Percentiles rank a stretch among this genome's conserved stretches.
Conservation (phyloP, 2,888 invertebrate species). For the Sinhomidia bicolor region DNA sequence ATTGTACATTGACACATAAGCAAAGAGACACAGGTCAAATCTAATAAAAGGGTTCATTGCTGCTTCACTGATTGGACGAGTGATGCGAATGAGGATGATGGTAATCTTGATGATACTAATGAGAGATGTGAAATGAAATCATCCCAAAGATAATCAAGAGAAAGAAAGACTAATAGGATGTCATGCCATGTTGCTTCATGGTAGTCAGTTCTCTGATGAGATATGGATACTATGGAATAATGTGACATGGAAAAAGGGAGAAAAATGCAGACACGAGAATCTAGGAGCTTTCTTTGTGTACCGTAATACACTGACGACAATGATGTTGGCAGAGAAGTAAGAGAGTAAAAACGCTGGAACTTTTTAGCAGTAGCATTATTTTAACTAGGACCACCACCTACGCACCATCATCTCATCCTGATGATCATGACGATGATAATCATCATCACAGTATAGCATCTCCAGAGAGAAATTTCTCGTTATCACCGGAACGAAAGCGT, state of each 20-base stretch:
- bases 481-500: constrained; percentile 33
- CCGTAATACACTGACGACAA: too few species aligned
- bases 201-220: not conserved
- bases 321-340: not conserved
- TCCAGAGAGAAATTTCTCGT: constrained; percentile 54
- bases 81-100: not conserved
- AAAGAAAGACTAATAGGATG: not conserved
- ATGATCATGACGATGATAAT: constrained; percentile 4
- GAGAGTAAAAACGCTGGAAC: constrained; percentile 33
- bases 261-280: too few species aligned
- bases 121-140: constrained; percentile 27
- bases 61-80: not conserved
- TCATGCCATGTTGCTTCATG: not conserved
- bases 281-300: too few species aligned
- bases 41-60: constrained; percentile 30
- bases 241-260: constrained; percentile 15
- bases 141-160: constrained; percentile 30
- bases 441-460: constrained; percentile 30
- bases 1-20: not conserved
- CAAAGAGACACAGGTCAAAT: constrained; percentile 16
- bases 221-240: not conserved
- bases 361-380: constrained; percentile 11
- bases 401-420: constrained; percentile 31
- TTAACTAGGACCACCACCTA: constrained; percentile 44
- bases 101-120: constrained; percentile 11